Evolutionary conservation across 2,888 invertebrate genomes (phyloP), one percentile per base, ranked within the genome.

Genomic region (Fragum fragum): DNA sequence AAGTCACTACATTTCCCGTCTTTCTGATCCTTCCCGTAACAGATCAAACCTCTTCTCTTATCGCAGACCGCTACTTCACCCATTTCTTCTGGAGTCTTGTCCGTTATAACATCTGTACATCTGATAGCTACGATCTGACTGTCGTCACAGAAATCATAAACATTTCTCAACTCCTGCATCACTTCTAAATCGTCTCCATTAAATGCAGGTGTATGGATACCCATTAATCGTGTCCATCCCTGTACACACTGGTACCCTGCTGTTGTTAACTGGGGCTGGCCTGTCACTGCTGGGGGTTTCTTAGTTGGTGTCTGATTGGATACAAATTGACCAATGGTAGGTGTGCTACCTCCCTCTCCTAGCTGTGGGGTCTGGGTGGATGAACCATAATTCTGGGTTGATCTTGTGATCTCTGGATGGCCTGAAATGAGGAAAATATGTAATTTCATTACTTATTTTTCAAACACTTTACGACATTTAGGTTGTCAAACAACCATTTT

Each of bases 11-110:
- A 94, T 57, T 87, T 85, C 18, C 83, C 87, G 29, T 80, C 79
- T 18, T 83, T 79, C 71, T 92, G 90, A 32, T 90, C 88, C 21
- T 85, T 87, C 42, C 93, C 94, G 81, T 94, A 95, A 92, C 98
- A 98, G 2, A 96, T 94, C 0, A 98, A 95, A 0, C 98, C 98
- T 16, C 95, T 95, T 86, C 97, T 96, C 79, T 97, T 92, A 71
- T 93, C 90, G 82, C 94, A 94, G 0, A 81, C 82, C 0, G 88
- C 88, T 36, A 76, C 83, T 75, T 90, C 87, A 1, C 88, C 89
- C 52, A 86, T 80, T 57, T 74, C 78, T n/a, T 74, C 76, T 26
- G 81, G 79, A 6, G 72, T 71, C 55, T 83, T 79, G 57, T 76
- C 86, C 11, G 75, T 72, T 47, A 83, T 85, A 16, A 83, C 82